Evolutionary conservation across 2,888 invertebrate species (phyloP), one percentile per base, ranked within the genome.

Genomic region (Drosophila cyrtoloma): DNA sequence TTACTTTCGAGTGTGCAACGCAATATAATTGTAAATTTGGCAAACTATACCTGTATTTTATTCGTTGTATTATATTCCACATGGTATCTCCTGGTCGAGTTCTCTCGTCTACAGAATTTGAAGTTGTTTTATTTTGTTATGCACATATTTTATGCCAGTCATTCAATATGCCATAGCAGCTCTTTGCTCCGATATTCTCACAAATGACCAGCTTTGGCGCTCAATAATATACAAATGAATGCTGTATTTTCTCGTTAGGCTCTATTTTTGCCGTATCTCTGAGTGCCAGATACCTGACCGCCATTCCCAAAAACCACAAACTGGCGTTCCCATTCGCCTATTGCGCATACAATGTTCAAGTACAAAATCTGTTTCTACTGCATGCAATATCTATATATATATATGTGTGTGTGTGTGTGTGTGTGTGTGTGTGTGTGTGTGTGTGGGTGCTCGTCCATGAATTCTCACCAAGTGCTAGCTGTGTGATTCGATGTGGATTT

Each of bases 211-310:
- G 44, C 50, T 64, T 63, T 64, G 35, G 42, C 35, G 56, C 61
- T 71, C 32, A 47, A 81, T 79, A 77, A 86, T 81, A 75, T 68
- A 77, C 82, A 86, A 79, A 81, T 82, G 79, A 79, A 82, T 86
- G 77, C 74, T 63, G 79, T 65, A 74, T 75, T 66, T 71, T 76
- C 55, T 55, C 71, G 65, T 70, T 81, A 66, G 60, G 32, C 28
- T 33, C 56, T 59, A 56, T 59, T 33, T 64, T 75, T 64, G 52
- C 39, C n/a, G 0, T 10, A 42, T n/a, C 39, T n/a, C 53, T 70
- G 77, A 51, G 5, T 5, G 35, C 35, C 35, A 35, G 35, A 35
- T 32, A 64, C 47, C 66, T 55, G 67, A 4, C 28, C 28, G 4
- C 28, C 28, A 51, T 16, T 42, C n/a, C 37, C n/a, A 6, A 14